Percentiles rank a stretch among this genome's conserved stretches.
Evolutionary conservation across 2,888 invertebrate species (phyloP).

Genomic region (Lasioglossum morio): DNA sequence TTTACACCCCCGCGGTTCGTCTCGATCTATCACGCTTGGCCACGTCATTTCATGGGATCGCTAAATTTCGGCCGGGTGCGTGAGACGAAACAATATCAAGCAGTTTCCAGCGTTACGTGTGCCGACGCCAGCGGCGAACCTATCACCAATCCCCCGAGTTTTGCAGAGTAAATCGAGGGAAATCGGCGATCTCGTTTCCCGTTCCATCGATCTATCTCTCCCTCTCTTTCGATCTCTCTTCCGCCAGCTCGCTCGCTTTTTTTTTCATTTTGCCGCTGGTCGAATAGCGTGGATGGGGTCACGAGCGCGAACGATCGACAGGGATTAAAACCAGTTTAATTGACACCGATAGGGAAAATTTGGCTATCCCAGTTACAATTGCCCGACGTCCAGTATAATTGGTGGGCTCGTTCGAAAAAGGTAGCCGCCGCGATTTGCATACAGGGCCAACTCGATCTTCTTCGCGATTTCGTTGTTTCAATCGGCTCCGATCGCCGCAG

Average conservation of each 20-base stretch:
- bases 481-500: not conserved
- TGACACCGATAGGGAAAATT: conserved; percentile 52
- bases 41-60: conserved; percentile 61
- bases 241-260: not conserved
- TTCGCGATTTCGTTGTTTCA: not conserved
- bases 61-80: conserved; percentile 63
- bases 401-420: conserved; percentile 30
- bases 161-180: conserved; percentile 62
- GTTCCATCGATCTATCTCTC: conserved; percentile 22
- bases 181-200: conserved; percentile 59
- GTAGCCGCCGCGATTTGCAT: conserved; percentile 9
- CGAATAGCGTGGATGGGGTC: conserved; percentile 38
- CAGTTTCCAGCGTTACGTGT: conserved; percentile 46
- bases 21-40: conserved; percentile 9
- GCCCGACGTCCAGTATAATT: conserved; percentile 39
- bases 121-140: conserved; percentile 37
- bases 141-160: conserved; percentile 53
- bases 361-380: conserved; percentile 40
- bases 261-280: conserved; percentile 47
- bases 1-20: conserved; percentile 8
- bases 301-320: conserved; percentile 37
- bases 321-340: conserved; percentile 58
- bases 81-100: conserved; percentile 65
- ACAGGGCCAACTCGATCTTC: conserved; percentile 2
- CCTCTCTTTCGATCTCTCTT: conserved; percentile 11